Evolutionary conservation across 2,888 invertebrate species (phyloP), one percentile per base, ranked within the genome.

Genomic region (Ennomos fuscantarius): DNA sequence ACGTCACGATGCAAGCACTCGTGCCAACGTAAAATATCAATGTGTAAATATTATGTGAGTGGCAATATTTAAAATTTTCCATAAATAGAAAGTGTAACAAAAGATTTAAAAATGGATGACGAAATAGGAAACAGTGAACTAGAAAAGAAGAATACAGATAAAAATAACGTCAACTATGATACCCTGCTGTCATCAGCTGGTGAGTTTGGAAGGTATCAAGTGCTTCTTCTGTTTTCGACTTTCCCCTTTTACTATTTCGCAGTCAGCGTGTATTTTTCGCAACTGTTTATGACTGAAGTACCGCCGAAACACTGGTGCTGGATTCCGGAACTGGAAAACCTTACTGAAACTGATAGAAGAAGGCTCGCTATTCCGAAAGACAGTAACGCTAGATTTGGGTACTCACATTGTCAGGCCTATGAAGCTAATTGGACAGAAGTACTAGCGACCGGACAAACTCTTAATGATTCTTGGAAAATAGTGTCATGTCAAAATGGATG

Each of bases 351-450:
- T 9, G 70, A 76, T 51, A 65, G 78, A 47, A 66, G 70, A 43
- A 62, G 48, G 8, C 50, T 74, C 2, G 74, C 76, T 0, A 74
- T 78, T 58, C 78, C 78, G 1, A 12, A 50, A 11, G 72, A 74
- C 41, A 57, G 10, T 8, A 42, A 64, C 3, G 62, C 75, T 31
- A 72, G 69, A 47, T 81, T 74, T 66, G 84, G 84, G 49, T 81
- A 84, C 58, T 81, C 81, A 8, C 79, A 79, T 40, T 85, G 84
- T 58, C 54, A 53, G 33, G 71, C 72, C 37, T 85, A 79, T 47
- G 65, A 66, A 8, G 82, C 70, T 1, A 83, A 86, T 55, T 86
- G 86, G 86, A 81, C 74, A 9, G 74, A 81, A 2, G 72, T 81
- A 9, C 63, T 84, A 32, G 34, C 47, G 34, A 68, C 55, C 0